Evolutionary conservation across 2,888 invertebrate genomes (phyloP), one percentile per base, ranked within the genome.

Genomic region (Brachycybe producta): DNA sequence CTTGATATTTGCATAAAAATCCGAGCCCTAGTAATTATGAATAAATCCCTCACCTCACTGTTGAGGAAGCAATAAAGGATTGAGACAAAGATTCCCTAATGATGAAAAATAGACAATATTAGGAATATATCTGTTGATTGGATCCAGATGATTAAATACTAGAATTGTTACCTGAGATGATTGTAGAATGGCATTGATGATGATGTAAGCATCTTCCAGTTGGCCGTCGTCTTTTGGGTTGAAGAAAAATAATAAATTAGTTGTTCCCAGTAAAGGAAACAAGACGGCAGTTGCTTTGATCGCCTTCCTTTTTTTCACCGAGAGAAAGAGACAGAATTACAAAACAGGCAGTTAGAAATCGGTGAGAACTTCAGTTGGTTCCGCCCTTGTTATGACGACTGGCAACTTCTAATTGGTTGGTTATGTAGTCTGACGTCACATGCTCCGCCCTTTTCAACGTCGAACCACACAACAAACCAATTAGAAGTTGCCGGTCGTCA

Each of bases 231-330:
- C 61, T 2, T 61, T 59, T 1, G 72, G 72, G 54, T 71, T 71
- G 52, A 67, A 65, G 52, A 73, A 64, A 54, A 74, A 71, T 3
- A 74, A 60, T 32, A 75, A 61, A 58, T 74, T 73, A 2, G 73
- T 73, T 49, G 73, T 64, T 15, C 75, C 75, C 21, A 74, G 63
- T 15, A 75, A 61, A 1, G 75, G 75, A 48, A 75, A 71, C n/a
- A 75, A 61, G 11, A 75, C 64, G 1, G 70, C 63, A 0, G 74
- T 74, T 0, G 74, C 74, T 60, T 73, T 73, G 39, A 74, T 69
- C 2, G 64, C 64, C 53, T 62, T 57, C 45, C 63, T 63, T 26
- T 19, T n/a, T n/a, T n/a, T n/a, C n/a, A n/a, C n/a, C n/a, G n/a
- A n/a, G n/a, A n/a, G n/a, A n/a, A n/a, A n/a, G n/a, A n/a, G n/a